Conservation (phyloP, 2,797 vertebrate species). For the Alcedo quadribrachys region DNA sequence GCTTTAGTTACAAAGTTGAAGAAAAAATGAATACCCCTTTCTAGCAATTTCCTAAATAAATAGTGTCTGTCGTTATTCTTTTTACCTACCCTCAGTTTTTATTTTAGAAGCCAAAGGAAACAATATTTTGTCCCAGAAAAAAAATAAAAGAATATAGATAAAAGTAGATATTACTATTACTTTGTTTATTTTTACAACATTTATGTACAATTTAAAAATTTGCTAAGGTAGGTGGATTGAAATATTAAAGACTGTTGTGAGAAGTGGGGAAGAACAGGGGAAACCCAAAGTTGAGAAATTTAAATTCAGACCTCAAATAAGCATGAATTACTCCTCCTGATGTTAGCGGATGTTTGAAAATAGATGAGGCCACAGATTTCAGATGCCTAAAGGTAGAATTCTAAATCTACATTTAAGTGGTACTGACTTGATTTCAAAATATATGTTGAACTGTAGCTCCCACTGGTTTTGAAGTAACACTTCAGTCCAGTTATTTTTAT, state of each 20-base stretch:
- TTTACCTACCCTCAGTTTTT: background rate
- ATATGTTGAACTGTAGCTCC: background rate
- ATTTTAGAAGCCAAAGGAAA: background rate
- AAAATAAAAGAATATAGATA: background rate
- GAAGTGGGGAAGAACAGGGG: background rate
- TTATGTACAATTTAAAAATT: background rate
- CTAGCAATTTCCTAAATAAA: background rate
- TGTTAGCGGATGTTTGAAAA: background rate
- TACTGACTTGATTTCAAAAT: constrained; percentile 6
- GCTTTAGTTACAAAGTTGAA: background rate
- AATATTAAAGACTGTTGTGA: background rate
- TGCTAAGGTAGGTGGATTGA: background rate
- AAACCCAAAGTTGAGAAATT: constrained; percentile 15
- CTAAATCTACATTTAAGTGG: background rate
- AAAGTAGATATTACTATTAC: background rate
- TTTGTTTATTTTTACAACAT: background rate
- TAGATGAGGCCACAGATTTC: constrained; percentile 26
- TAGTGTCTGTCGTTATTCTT: background rate
- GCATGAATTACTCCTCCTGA: background rate
- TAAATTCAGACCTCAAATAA: constrained; percentile 46
- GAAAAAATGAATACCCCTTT: background rate
- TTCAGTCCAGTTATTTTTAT: background rate
- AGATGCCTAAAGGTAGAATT: constrained; percentile 4
- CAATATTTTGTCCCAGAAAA: background rate
- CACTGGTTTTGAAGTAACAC: background rate